Evolutionary conservation across 2,113 vertebrate species (phyloP).

Genomic region (Odobenus rosmarus): DNA sequence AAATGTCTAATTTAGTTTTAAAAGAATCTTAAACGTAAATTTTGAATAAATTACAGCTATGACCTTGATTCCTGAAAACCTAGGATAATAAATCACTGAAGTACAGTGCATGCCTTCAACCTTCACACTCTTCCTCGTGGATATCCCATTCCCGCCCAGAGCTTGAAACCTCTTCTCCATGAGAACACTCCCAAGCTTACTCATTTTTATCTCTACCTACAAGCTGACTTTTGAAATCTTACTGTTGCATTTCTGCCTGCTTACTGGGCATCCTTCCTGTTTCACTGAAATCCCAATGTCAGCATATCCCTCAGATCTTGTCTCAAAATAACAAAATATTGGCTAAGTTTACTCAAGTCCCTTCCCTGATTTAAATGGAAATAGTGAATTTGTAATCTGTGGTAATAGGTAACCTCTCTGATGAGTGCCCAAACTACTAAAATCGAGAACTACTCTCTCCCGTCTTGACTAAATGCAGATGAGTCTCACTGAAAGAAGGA

Average conservation of each 20-base stretch:
- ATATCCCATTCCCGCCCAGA: accelerated
- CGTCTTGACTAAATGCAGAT: not conserved
- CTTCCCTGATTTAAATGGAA: not conserved
- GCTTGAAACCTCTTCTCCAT: too few species aligned
- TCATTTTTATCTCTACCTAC: not conserved
- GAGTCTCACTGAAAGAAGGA: not conserved
- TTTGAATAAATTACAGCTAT: not conserved
- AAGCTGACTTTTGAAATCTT: not conserved
- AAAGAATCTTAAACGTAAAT: not conserved
- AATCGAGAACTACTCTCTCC: not conserved
- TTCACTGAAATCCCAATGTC: not conserved
- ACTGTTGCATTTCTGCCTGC: not conserved
- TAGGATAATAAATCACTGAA: not conserved
- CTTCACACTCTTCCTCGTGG: not conserved
- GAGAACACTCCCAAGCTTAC: not conserved
- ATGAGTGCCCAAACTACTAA: not conserved
- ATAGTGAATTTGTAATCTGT: not conserved
- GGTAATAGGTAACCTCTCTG: not conserved
- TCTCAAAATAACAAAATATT: not conserved
- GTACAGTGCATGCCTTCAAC: not conserved
- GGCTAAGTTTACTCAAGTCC: too few species aligned
- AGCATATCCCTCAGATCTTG: not conserved
- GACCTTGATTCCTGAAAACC: not conserved
- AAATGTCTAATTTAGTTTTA: not conserved
- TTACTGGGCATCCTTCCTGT: accelerated